phyloP scores from a whole-genome alignment of 64 coral and sea anemone genomes.

The Pocillopora damicornis region DNA sequence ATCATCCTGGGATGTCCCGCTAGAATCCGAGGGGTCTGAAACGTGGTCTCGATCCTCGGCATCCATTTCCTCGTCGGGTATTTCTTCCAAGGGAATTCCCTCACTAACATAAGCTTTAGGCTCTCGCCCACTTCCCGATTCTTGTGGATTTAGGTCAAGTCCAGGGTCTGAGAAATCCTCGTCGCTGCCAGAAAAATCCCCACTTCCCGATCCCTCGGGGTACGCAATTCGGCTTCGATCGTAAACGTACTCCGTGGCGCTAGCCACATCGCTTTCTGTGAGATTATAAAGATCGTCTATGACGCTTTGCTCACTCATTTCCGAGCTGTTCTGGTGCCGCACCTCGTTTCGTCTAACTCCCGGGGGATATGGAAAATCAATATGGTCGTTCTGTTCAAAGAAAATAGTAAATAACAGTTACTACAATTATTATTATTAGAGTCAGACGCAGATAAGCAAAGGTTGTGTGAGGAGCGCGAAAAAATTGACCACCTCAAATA shows the following conservation, averaged over 20 bases:
- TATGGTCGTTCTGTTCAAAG: constrained; percentile 59
- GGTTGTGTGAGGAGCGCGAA: too few species aligned
- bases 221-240: constrained; percentile 70
- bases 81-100: neutral
- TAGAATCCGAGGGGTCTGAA: constrained; percentile 28
- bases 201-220: constrained; percentile 18
- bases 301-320: constrained; percentile 75
- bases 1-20: neutral
- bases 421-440: too few species aligned
- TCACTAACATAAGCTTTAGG: neutral
- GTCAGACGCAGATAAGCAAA: too few species aligned
- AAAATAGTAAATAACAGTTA: neutral
- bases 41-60: constrained; percentile 56
- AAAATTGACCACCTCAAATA: too few species aligned
- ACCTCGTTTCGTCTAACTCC: constrained; percentile 86
- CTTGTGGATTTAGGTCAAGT: neutral
- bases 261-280: constrained; percentile 81
- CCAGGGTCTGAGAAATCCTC: neutral
- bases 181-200: neutral
- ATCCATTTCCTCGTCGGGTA: constrained; percentile 14
- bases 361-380: constrained; percentile 95
- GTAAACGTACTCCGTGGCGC: constrained; percentile 81
- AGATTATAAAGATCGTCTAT: constrained; percentile 87
- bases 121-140: neutral
- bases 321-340: constrained; percentile 51